Evolutionary conservation across 2,113 vertebrate species (phyloP), one percentile per base, ranked within the genome.

Genomic region (Euleptes europaea): DNA sequence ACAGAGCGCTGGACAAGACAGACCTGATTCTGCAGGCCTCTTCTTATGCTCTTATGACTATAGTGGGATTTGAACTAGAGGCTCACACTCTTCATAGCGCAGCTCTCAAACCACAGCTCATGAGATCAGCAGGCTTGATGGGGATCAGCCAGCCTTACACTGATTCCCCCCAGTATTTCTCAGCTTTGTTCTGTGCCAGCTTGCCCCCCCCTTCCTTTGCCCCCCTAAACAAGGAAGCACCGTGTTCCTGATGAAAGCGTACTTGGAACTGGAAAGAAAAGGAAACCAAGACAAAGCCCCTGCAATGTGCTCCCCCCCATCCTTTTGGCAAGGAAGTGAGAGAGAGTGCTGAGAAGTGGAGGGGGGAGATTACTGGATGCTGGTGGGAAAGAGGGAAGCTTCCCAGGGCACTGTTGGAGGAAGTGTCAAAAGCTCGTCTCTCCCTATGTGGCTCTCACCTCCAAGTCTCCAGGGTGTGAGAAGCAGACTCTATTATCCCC

Each of bases 371-470:
- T 31, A 14, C 69, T 70, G 42, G 28, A 80, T 23, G 47, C 54
- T 0, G 57, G 63, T 77, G 84, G 78, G 1, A 76, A 82, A 88
- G 63, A 63, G 75, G 88, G 74, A 85, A 84, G 82, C 85, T 91
- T 92, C 89, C 92, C 91, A 92, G 81, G 90, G n/a, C 31, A 38
- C 49, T 40, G 33, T 3, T 60, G 54, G 69, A 0, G 51, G 87
- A 93, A 90, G 92, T 90, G 89, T 86, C 90, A 90, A 91, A 90
- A 84, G 42, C 92, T 66, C 73, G 87, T 89, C 82, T 92, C 92
- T 75, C n/a, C 26, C 76, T n/a, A 74, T 88, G 92, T 86, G 88
- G 90, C 88, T 88, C 91, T 92, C 92, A 92, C 92, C 91, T 93
- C 84, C 0, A 5, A 1, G 84, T 42, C 23, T 70, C 82, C 1